Percentiles rank a stretch among this genome's conserved stretches.
These are phyloP conservation scores for Anas flavirostris DNA, from an alignment of 2,797 vertebrate genomes.

Conservation along the genomic window DNA sequence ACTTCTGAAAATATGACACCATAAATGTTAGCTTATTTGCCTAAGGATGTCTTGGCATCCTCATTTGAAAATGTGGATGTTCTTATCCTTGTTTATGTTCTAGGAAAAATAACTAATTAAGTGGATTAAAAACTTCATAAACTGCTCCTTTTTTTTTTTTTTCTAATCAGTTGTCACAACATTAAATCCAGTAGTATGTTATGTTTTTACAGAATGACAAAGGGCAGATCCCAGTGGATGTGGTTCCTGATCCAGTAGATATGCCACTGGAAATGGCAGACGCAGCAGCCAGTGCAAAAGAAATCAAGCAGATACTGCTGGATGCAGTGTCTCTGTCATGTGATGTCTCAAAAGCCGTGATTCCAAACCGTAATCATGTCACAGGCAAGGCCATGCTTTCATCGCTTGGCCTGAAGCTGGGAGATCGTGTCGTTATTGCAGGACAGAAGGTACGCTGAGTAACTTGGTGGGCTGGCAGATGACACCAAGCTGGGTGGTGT, in stretches of 20 bases:
- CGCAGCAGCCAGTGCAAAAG: conserved; percentile 89
- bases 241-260: conserved; percentile 93
- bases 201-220: conserved; percentile 86
- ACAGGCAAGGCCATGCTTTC: too few relatives aligned
- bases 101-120: not conserved
- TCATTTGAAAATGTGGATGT: not conserved
- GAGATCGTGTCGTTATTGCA: conserved; percentile 91
- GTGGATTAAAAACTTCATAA: not conserved
- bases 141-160: not conserved
- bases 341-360: conserved; percentile 76
- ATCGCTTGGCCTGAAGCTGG: too few relatives aligned
- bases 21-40: not conserved
- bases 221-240: conserved; percentile 90
- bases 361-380: conserved; percentile 47
- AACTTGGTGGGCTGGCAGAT: not conserved
- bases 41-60: not conserved
- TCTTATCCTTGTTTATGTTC: not conserved
- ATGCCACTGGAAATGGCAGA: conserved; percentile 97
- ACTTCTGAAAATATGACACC: not conserved
- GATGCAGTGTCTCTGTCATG: conserved; percentile 84
- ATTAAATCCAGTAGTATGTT: not conserved
- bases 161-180: not conserved
- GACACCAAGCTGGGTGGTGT: not conserved
- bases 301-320: conserved; percentile 86
- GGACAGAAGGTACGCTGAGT: conserved; percentile 91